Base-by-base conservation (phyloP, 1,140 invertebrate species). In the Hyles euphorbiae region DNA sequence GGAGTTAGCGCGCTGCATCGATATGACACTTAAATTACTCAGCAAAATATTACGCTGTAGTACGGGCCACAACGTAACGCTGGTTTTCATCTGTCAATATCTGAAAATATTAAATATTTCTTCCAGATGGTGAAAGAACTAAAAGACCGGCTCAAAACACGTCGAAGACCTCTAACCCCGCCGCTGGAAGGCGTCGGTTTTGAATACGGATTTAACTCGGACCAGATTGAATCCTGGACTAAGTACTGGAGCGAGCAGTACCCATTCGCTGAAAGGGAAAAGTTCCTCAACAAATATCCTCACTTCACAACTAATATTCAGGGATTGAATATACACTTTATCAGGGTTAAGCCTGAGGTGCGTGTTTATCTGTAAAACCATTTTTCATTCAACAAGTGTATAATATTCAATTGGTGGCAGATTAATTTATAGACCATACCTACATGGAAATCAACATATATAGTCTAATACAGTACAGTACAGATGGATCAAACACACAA, bases 191-290 rank as follows among this genome's bases (percentile, higher is more conserved):
- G 90, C 11, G 79, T 91, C 1, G 91, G 89, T 11, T 96, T 96
- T 73, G 80, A 92, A 36, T 96, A 96, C 77, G 95, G 95, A 2
- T 93, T 96, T 69, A 95, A 95, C 81, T 79, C 91, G 0, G 88
- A 92, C 3, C 90, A 92, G 65, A 68, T 96, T 12, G 78, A 89
- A 9, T 81, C 90, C 54, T 89, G 96, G 58, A 63, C 94, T 3
- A 81, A 92, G 47, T 93, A 95, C 78, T 94, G 94, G 95, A 78
- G 84, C 3, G 91, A 92, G 3, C 87, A 92, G 32, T 97, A 95
- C 73, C 70, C 73, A 1, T 97, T 96, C 93, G 83, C 70, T 57
- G 79, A 93, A 66, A 88, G 94, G 34, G 93, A 96, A 77, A 72
- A 75, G 5, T 90, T 86, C 59, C 74, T 97, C 8, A 97, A 96